A percentile compares a stretch with the other conserved stretches of the same genome.
phyloP scores from a whole-genome alignment of 2,113 vertebrate species.

The Pseudonaja textilis region DNA sequence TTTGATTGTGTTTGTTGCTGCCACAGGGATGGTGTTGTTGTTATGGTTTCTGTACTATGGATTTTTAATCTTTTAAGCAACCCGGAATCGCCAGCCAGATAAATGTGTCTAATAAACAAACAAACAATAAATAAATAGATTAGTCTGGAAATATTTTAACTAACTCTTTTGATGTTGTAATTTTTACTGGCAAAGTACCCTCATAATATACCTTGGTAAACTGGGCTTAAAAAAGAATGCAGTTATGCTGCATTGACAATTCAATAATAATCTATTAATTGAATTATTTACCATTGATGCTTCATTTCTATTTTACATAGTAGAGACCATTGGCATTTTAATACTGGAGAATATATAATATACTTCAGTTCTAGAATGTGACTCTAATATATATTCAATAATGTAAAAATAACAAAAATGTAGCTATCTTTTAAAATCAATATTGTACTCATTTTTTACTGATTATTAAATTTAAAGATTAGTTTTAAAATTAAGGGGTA shows the following conservation, averaged over 20 bases:
- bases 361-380: slow-evolving; percentile 23
- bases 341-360: slow-evolving; percentile 48
- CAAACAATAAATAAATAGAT: background rate
- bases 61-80: background rate
- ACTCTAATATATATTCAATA: slow-evolving; percentile 31
- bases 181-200: slow-evolving; percentile 47
- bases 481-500: background rate
- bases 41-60: background rate
- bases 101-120: background rate
- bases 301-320: slow-evolving; percentile 59
- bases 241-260: slow-evolving; percentile 52
- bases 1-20: too few relatives aligned
- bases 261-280: slow-evolving; percentile 67
- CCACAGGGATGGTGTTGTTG: background rate
- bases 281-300: slow-evolving; percentile 65
- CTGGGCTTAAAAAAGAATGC: slow-evolving; percentile 53
- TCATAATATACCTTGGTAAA: slow-evolving; percentile 50
- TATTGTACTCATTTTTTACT: background rate
- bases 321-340: slow-evolving; percentile 46
- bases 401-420: slow-evolving; percentile 2
- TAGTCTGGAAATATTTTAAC: slow-evolving; percentile 31
- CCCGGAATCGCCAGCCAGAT: background rate
- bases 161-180: background rate
- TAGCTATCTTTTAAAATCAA: slow-evolving; percentile 24
- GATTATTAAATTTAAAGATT: slow-evolving; percentile 6